Evolutionary conservation across 2,113 vertebrate genomes (phyloP).

Genomic region (Lampris megalopsis): DNA sequence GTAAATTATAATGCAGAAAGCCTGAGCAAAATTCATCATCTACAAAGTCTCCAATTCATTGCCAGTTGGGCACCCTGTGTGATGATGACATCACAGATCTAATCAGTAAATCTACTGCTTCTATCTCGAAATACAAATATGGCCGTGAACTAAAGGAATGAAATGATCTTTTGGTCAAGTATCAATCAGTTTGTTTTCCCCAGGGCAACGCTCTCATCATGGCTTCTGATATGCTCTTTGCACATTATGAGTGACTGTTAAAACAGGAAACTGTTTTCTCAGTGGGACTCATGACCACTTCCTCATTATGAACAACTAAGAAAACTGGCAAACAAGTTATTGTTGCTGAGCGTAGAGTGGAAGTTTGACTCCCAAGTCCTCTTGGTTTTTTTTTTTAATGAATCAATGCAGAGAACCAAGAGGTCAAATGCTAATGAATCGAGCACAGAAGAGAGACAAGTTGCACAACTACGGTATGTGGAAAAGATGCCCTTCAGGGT

Average conservation of each 20-base stretch:
- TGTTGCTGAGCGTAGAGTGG: constrained; percentile 23
- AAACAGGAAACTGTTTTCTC: constrained; percentile 79
- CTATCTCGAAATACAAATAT: constrained; percentile 5
- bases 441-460: not conserved
- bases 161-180: constrained; percentile 28
- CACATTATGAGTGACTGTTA: constrained; percentile 64
- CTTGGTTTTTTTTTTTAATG: constrained; percentile 11
- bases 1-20: not conserved
- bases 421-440: constrained; percentile 52
- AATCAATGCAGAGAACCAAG: constrained; percentile 30
- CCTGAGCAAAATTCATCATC: not conserved
- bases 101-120: constrained; percentile 5
- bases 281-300: constrained; percentile 72
- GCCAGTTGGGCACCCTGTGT: not conserved
- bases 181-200: constrained; percentile 41
- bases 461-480: not conserved
- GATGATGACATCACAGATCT: not conserved
- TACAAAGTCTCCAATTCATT: not conserved
- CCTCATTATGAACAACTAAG: constrained; percentile 68
- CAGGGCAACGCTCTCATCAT: constrained; percentile 22
- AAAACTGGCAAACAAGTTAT: constrained; percentile 40
- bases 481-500: not conserved
- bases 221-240: constrained; percentile 38
- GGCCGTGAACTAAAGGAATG: constrained; percentile 29
- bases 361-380: not conserved